Percentiles rank a stretch among this genome's conserved stretches.
These are phyloP conservation scores for Canis aureus DNA, from an alignment of 2,113 vertebrate genomes.

Conservation along the genomic window DNA sequence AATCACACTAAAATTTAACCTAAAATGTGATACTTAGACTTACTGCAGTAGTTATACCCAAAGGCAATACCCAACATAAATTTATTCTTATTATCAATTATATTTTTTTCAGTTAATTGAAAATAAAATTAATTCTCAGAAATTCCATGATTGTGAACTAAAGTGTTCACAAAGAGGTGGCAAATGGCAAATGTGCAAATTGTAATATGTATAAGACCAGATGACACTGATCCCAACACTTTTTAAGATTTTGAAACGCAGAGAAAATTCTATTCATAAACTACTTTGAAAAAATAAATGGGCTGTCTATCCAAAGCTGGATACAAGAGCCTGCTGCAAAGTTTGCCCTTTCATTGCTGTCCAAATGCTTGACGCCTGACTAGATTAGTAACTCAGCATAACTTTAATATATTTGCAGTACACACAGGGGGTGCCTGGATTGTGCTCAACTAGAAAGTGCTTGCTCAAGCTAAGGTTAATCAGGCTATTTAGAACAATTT, in stretches of 20 bases:
- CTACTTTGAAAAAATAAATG: not conserved
- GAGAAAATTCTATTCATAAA: not conserved
- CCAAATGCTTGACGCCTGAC: not conserved
- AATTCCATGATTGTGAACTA: not conserved
- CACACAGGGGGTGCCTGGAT: not conserved
- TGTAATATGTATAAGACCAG: not conserved
- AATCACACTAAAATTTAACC: not conserved
- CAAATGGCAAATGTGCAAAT: not conserved
- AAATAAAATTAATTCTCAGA: slow-evolving; percentile 1
- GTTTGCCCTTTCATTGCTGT: not conserved
- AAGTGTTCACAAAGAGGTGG: not conserved
- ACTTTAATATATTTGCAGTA: not conserved
- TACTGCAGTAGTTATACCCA: not conserved
- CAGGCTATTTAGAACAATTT: not conserved
- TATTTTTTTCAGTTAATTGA: not conserved
- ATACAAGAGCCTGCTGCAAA: not conserved
- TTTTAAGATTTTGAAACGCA: not conserved
- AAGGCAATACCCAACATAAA: not conserved
- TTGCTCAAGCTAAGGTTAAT: not conserved
- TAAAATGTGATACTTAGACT: not conserved
- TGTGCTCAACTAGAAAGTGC: not conserved
- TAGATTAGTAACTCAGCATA: not conserved
- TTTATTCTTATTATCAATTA: not conserved
- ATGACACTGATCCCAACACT: not conserved
- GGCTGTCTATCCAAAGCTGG: not conserved